These are phyloP conservation scores for Hippocampus zosterae DNA, from an alignment of 2,113 vertebrate species.

Conservation along the genomic window DNA sequence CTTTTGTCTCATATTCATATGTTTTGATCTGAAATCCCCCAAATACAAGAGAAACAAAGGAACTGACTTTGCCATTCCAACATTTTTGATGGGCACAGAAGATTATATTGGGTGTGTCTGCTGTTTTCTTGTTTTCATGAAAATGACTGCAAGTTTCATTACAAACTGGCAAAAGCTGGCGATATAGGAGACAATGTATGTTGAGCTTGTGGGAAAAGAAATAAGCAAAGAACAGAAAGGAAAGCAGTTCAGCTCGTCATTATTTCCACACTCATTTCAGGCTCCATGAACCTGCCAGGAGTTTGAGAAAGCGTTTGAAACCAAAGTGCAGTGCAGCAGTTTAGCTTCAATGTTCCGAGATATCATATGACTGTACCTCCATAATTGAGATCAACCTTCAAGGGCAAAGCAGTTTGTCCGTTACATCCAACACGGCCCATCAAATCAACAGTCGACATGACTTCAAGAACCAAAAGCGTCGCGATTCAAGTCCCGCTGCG, in stretches of 20 bases:
- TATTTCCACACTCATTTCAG: constrained; percentile 2
- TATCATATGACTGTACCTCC: not conserved
- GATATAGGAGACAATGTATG: not conserved
- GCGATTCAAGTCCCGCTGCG: not conserved
- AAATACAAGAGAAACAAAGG: too few species aligned
- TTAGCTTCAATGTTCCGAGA: not conserved
- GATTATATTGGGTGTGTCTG: not conserved
- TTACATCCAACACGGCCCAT: not conserved
- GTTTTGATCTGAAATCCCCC: too few species aligned
- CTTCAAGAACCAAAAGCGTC: not conserved
- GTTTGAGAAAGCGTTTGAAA: not conserved
- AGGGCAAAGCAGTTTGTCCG: not conserved
- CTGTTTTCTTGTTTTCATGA: not conserved
- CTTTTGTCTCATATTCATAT: too few species aligned
- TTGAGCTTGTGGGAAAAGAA: not conserved
- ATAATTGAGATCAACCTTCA: not conserved
- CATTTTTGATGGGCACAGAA: too few species aligned
- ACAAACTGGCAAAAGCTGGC: not conserved
- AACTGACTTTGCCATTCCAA: too few species aligned
- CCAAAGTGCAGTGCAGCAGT: not conserved
- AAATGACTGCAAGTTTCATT: not conserved
- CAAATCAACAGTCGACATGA: not conserved
- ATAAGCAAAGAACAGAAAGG: constrained; percentile 3
- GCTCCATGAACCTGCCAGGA: not conserved
- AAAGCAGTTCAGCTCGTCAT: constrained; percentile 5